Evolutionary conservation across 37 sponge, comb jelly and placozoan genomes (phyloP).

Genomic region (Ianthella basta): DNA sequence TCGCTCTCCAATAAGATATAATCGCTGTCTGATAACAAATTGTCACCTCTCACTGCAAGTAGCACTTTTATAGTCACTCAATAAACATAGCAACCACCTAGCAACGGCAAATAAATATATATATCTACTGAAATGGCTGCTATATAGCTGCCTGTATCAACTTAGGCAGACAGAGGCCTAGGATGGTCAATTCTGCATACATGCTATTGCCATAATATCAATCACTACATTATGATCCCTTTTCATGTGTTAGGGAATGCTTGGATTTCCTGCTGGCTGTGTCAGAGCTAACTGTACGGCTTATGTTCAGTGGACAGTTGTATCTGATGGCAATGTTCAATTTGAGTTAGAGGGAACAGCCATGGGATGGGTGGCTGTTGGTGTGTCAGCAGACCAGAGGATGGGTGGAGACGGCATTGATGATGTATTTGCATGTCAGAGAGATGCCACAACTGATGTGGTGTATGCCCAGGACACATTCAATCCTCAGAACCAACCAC

Average conservation of each 20-base stretch:
- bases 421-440: conserved; percentile 11
- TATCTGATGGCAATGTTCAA: neutral
- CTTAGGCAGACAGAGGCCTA: too few relatives aligned
- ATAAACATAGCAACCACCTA: too few relatives aligned
- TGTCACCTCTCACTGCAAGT: too few relatives aligned
- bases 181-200: too few relatives aligned
- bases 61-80: too few relatives aligned
- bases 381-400: conserved; percentile 1
- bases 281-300: neutral
- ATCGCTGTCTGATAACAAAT: too few relatives aligned
- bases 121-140: too few relatives aligned
- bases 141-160: too few relatives aligned
- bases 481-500: neutral
- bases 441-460: neutral
- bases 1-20: too few relatives aligned
- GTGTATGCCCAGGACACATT: conserved; percentile 5
- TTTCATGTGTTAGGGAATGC: neutral
- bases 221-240: too few relatives aligned
- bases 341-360: conserved; percentile 9
- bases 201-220: too few relatives aligned
- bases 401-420: conserved; percentile 31
- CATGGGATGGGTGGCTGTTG: neutral
- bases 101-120: too few relatives aligned
- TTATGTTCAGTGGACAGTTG: conserved; percentile 3
- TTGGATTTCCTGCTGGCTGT: conserved; percentile 36